Conservation (phyloP, 2,113 vertebrate species). For the Solea solea region DNA sequence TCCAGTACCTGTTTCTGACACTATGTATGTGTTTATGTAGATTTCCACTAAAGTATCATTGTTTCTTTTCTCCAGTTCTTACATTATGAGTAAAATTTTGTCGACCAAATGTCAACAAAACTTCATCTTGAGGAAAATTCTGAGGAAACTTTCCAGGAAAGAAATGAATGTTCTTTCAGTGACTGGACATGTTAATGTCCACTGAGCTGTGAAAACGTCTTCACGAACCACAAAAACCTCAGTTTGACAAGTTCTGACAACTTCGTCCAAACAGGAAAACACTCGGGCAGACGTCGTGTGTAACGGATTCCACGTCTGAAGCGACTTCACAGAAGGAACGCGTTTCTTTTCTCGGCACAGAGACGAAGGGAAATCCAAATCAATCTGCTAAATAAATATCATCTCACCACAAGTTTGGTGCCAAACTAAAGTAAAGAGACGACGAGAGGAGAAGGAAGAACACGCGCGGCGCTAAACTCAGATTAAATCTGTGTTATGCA, state of each 20-base stretch:
- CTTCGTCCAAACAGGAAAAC: background rate
- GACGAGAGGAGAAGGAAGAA: constrained; percentile 1
- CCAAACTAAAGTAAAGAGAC: constrained; percentile 18
- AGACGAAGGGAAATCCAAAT: constrained; percentile 49
- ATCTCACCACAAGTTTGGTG: constrained; percentile 23
- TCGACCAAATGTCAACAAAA: no score
- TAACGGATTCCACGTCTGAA: constrained; percentile 28
- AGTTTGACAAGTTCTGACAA: constrained; percentile 1
- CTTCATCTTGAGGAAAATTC: background rate
- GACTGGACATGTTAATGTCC: no score
- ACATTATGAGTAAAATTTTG: no score
- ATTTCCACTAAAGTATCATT: no score
- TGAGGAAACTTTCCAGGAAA: background rate
- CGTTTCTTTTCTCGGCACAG: constrained; percentile 38
- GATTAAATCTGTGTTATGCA: constrained; percentile 63
- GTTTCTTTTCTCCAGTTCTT: no score
- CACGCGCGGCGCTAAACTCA: constrained; percentile 29
- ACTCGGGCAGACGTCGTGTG: background rate
- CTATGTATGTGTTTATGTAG: no score
- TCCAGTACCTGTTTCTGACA: no score
- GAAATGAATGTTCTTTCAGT: no score
- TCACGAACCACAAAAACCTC: background rate
- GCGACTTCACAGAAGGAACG: constrained; percentile 14
- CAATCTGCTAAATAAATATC: constrained; percentile 67
- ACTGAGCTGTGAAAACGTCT: background rate